Evolutionary conservation across 1,140 invertebrate genomes (phyloP).

Genomic region (Ptiloglossa arizonensis): DNA sequence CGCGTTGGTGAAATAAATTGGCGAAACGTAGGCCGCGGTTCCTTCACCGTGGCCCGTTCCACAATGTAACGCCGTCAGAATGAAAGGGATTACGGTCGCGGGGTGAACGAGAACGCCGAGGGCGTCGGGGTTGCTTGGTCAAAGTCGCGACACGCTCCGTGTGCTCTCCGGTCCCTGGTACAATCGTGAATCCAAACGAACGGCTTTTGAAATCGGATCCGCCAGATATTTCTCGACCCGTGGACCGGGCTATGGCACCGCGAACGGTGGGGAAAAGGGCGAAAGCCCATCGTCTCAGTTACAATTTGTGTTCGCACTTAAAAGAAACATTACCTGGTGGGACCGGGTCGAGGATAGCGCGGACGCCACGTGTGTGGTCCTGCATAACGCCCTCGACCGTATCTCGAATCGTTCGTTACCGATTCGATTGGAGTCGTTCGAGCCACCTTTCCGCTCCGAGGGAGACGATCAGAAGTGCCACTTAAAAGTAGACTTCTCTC

Average conservation of each 20-base stretch:
- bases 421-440: constrained; percentile 75
- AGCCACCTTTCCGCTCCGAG: constrained; percentile 27
- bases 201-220: constrained; percentile 80
- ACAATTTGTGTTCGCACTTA: constrained; percentile 82
- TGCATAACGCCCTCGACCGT: constrained; percentile 70
- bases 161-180: constrained; percentile 37
- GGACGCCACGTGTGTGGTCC: constrained; percentile 78
- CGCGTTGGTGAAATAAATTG: constrained; percentile 31
- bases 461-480: constrained; percentile 48
- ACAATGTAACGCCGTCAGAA: constrained; percentile 19
- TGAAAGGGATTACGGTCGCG: constrained; percentile 33
- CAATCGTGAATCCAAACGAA: constrained; percentile 67
- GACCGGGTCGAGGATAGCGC: constrained; percentile 70
- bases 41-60: background rate
- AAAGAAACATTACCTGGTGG: constrained; percentile 81
- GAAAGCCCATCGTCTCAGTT: constrained; percentile 78
- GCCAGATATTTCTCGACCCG: constrained; percentile 68
- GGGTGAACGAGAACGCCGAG: constrained; percentile 39
- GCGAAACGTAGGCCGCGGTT: background rate
- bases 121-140: constrained; percentile 21
- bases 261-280: constrained; percentile 13
- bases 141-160: constrained; percentile 46
- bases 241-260: constrained; percentile 45
- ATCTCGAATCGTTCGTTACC: constrained; percentile 80
- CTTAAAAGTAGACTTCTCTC: constrained; percentile 53